Conservation (phyloP, 2,797 vertebrate genomes). For the Gymnothorax javanicus region DNA sequence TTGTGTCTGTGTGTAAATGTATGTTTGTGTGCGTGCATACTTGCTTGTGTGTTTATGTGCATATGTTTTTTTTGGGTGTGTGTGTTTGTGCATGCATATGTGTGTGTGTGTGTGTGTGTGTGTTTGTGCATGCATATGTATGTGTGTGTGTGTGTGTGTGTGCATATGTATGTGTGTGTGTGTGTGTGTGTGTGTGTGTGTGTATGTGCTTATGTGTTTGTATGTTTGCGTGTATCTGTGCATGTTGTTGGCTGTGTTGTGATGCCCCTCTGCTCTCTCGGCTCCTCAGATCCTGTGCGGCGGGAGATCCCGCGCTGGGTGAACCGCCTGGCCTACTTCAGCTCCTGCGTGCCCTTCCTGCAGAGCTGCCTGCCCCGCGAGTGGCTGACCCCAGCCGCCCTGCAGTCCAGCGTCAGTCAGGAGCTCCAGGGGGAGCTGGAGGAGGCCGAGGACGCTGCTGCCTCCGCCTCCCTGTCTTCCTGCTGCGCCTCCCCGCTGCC, state of each 20-base stretch:
- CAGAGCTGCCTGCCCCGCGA: slow-evolving; percentile 98
- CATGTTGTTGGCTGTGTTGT: neutral
- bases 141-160: too few relatives aligned
- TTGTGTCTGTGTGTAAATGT: too few relatives aligned
- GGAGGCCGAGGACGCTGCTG: slow-evolving; percentile 90
- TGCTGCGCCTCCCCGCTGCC: slow-evolving; percentile 61
- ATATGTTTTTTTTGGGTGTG: too few relatives aligned
- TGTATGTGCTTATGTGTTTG: too few relatives aligned
- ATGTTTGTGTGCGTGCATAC: too few relatives aligned
- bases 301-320: slow-evolving; percentile 98
- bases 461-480: slow-evolving; percentile 68
- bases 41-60: too few relatives aligned
- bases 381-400: slow-evolving; percentile 96
- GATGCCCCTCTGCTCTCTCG: neutral
- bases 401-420: slow-evolving; percentile 97
- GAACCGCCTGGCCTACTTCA: slow-evolving; percentile 98
- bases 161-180: too few relatives aligned
- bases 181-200: too few relatives aligned
- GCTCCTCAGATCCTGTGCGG: slow-evolving; percentile 86
- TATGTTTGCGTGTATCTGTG: too few relatives aligned
- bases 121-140: too few relatives aligned
- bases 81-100: too few relatives aligned
- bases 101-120: too few relatives aligned
- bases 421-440: slow-evolving; percentile 89
- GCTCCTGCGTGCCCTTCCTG: slow-evolving; percentile 97